Evolutionary conservation across 2,888 invertebrate species (phyloP).

Genomic region (Torymus aiolomorphi): DNA sequence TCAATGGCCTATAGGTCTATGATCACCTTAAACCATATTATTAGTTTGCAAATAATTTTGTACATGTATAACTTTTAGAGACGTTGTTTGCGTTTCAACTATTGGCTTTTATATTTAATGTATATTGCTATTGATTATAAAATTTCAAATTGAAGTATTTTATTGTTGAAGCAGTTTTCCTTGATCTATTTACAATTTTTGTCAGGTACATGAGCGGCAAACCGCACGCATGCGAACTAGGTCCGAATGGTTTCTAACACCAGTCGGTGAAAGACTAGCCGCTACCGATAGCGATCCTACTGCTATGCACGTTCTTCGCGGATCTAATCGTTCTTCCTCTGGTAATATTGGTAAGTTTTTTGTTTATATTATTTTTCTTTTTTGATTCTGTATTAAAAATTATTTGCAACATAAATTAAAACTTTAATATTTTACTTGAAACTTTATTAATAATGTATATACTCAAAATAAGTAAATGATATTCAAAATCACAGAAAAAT

Average conservation of each 20-base stretch:
- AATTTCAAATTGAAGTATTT: constrained; percentile 32
- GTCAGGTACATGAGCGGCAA: constrained; percentile 95
- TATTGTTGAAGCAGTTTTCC: constrained; percentile 31
- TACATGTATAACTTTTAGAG: too few species aligned
- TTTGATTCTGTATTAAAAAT: not conserved
- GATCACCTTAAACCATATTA: too few species aligned
- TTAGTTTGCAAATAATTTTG: too few species aligned
- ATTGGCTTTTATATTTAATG: constrained; percentile 30
- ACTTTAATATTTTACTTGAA: too few species aligned
- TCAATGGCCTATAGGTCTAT: too few species aligned
- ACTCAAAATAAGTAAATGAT: too few species aligned
- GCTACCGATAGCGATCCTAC: constrained; percentile 76
- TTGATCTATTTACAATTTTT: constrained; percentile 51
- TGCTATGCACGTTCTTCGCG: constrained; percentile 75
- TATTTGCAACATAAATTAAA: too few species aligned
- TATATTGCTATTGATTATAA: constrained; percentile 22
- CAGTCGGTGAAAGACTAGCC: constrained; percentile 78
- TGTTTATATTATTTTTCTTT: constrained; percentile 9
- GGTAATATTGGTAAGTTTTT: constrained; percentile 78
- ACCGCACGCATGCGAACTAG: constrained; percentile 97
- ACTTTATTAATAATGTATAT: too few species aligned
- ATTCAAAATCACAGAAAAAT: too few species aligned
- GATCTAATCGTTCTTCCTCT: constrained; percentile 78
- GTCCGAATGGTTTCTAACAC: constrained; percentile 97
- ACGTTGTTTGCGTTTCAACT: not conserved